Evolutionary conservation across 2,888 invertebrate species (phyloP), one percentile per base, ranked within the genome.

Genomic region (Protodeltote pygarga): DNA sequence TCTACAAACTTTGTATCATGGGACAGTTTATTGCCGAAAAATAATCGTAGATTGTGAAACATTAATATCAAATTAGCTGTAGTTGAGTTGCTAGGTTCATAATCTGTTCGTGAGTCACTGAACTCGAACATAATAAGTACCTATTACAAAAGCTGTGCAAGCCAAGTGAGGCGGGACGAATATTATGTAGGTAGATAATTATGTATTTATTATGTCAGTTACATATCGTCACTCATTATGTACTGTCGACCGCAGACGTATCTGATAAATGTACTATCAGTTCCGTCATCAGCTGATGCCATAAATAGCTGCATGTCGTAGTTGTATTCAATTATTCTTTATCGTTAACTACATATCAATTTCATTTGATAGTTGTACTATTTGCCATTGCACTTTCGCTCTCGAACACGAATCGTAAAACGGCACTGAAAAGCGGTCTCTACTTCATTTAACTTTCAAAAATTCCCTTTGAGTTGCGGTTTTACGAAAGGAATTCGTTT

Each of bases 401-500:
- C 51, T 44, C 8, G 1, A 34, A 16, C 10, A 33, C 28, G 31
- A 44, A 37, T 45, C 15, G 60, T 31, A 25, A 40, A 53, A 35
- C 54, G 27, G 15, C 38, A 53, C 37, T 44, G 32, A 46, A 48
- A 51, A 52, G 38, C 46, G 46, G n/a, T 41, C 29, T 15, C 50
- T 45, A 64, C 66, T 63, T 67, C 54, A 66, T 70, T 73, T 64
- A 65, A 61, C 61, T 70, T 74, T 64, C 50, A 67, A 67, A 71
- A 66, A 65, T n/a, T 54, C 49, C 55, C 46, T 71, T 61, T 60
- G 59, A 68, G 55, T 37, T 58, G 55, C 31, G 65, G 61, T 42
- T 59, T 64, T 54, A 65, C 50, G 61, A 64, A 69, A 57, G 49
- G 57, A 58, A 61, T 61, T 66, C 54, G 53, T 57, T 62, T 61